phyloP scores from a whole-genome alignment of 2,113 vertebrate species.

The Tragelaphus buxtoni region DNA sequence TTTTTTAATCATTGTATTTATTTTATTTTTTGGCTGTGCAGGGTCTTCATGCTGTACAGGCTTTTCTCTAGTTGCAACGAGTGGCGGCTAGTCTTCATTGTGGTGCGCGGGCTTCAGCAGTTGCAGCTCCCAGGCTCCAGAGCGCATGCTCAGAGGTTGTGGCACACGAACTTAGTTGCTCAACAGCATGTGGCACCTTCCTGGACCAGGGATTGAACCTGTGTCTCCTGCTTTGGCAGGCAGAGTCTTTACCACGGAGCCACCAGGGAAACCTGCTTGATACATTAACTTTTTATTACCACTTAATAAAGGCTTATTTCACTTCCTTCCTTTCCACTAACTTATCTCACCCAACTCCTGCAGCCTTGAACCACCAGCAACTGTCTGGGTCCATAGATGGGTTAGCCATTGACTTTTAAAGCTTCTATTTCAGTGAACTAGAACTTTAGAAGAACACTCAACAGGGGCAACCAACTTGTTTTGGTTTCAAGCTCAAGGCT shows the following conservation, averaged over 20 bases:
- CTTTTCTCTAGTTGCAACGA: not conserved
- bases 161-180: not conserved
- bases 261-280: not conserved
- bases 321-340: not conserved
- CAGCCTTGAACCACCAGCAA: not conserved
- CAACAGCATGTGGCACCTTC: not conserved
- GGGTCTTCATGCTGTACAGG: not conserved
- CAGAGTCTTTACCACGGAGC: not conserved
- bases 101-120: not conserved
- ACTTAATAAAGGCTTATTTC: not conserved
- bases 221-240: not conserved
- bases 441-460: not conserved
- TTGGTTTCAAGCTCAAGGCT: not conserved
- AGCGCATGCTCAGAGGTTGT: not conserved
- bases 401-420: not conserved
- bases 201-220: not conserved
- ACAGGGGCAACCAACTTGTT: not conserved
- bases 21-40: not conserved
- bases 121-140: not conserved
- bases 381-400: not conserved
- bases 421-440: not conserved
- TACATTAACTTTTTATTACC: not conserved
- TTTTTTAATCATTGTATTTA: not conserved
- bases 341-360: not conserved
- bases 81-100: not conserved